Conservation (phyloP, 2,113 vertebrate species). For the Chloebia gouldiae region DNA sequence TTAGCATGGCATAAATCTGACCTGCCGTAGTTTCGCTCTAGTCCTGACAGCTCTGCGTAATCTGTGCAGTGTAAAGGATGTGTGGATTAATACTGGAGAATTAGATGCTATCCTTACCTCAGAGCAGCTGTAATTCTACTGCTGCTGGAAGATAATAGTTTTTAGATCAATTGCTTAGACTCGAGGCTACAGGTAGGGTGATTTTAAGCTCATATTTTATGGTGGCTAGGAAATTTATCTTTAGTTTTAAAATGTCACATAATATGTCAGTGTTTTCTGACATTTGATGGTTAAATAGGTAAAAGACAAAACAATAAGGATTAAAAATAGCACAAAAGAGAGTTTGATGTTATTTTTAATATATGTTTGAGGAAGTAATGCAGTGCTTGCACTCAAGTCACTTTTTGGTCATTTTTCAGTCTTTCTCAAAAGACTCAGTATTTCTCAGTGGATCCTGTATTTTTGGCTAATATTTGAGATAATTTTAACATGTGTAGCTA, state of each 20-base stretch:
- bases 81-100: conserved; percentile 36
- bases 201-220: conserved; percentile 24
- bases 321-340: neutral
- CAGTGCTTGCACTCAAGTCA: neutral
- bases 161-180: conserved; percentile 44
- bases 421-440: neutral
- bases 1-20: conserved; percentile 34
- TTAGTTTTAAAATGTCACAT: neutral
- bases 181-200: neutral
- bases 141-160: conserved; percentile 28
- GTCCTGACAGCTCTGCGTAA: neutral
- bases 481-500: neutral
- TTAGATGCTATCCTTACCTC: conserved; percentile 28
- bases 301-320: neutral
- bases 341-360: neutral
- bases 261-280: neutral
- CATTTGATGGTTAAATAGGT: neutral
- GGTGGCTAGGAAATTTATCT: neutral
- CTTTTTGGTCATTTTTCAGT: neutral
- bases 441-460: neutral
- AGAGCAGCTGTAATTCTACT: conserved; percentile 23
- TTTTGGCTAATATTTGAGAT: neutral
- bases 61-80: conserved; percentile 23
- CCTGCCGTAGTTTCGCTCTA: neutral
- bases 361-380: neutral